Evolutionary conservation across 2,113 vertebrate species (phyloP), one percentile per base, ranked within the genome.

Genomic region (Dissostichus mawsoni): DNA sequence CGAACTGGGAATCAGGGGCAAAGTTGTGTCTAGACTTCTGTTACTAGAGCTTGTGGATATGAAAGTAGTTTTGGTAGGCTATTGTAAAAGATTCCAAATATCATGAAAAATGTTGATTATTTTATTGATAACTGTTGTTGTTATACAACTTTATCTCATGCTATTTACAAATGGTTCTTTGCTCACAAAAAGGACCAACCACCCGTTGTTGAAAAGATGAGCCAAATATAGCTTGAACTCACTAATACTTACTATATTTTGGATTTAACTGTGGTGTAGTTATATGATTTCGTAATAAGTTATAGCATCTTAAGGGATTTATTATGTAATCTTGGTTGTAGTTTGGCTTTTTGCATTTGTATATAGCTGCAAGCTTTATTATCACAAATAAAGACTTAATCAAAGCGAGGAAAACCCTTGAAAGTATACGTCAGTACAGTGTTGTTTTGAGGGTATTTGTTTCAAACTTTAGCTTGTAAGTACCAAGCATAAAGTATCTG

Each of bases 1-100:
- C 57, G 18, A 68, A 69, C 29, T 20, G 41, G 12, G 25, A 47
- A 11, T 6, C 11, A n/a, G 33, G 18, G 20, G 45, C 13, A 41
- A 11, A 56, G 12, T 50, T 57, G 20, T 33, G 44, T 11, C 23
- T 25, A 8, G 13, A 48, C 5, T 52, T 1, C 23, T 73, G 25
- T 3, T 69, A 3, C 0, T 48, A n/a, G 53, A 63, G 51, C 52
- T 33, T 17, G 33, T 7, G 20, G 9, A 57, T 50, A 18, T 77
- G 5, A 77, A 53, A 76, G 52, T 29, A 12, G 51, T 65, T 59
- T 63, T 62, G 10, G 2, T 62, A n/a, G n/a, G n/a, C n/a, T n/a
- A 11, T 52, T 52, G 17, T 68, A 58, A 76, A 58, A 44, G 23
- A 64, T 17, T 64, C 10, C 10, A 25, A 29, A 63, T 47, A 36